Evolutionary conservation across 2,888 invertebrate species (phyloP).

Genomic region (Ophion ellenae): DNA sequence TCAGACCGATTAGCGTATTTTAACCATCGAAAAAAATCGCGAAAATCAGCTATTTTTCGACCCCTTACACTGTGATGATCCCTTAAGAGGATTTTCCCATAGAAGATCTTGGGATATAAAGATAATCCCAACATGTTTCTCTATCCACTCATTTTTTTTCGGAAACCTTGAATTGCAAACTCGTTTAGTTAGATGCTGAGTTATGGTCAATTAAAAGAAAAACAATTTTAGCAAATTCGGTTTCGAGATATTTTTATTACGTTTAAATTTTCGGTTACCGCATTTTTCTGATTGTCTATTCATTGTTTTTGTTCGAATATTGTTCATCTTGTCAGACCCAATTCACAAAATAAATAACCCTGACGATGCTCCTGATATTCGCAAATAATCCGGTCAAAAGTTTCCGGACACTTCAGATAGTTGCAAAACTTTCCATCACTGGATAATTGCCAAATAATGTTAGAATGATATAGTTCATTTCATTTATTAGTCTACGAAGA

Average conservation of each 20-base stretch:
- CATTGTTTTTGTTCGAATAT: neutral
- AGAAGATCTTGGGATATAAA: too few relatives aligned
- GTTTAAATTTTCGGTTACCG: neutral
- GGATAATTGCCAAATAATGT: too few relatives aligned
- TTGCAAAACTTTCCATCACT: too few relatives aligned
- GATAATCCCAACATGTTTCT: too few relatives aligned
- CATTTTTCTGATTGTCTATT: neutral
- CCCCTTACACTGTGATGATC: too few relatives aligned
- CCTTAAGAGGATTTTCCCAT: too few relatives aligned
- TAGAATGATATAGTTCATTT: too few relatives aligned
- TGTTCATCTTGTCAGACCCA: neutral
- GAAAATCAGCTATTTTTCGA: too few relatives aligned
- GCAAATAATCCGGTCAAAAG: neutral
- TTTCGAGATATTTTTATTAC: neutral
- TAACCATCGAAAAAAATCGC: too few relatives aligned
- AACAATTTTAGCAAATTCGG: neutral
- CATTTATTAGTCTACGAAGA: too few relatives aligned
- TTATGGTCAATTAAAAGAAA: neutral
- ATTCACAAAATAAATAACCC: neutral
- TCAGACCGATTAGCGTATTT: too few relatives aligned
- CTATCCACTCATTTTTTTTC: neutral
- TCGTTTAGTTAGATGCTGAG: neutral
- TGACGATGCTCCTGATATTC: neutral
- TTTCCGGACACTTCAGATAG: too few relatives aligned
- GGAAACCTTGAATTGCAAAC: neutral